Conservation (phyloP, 2,888 invertebrate genomes). For the Ochropleura plecta region DNA sequence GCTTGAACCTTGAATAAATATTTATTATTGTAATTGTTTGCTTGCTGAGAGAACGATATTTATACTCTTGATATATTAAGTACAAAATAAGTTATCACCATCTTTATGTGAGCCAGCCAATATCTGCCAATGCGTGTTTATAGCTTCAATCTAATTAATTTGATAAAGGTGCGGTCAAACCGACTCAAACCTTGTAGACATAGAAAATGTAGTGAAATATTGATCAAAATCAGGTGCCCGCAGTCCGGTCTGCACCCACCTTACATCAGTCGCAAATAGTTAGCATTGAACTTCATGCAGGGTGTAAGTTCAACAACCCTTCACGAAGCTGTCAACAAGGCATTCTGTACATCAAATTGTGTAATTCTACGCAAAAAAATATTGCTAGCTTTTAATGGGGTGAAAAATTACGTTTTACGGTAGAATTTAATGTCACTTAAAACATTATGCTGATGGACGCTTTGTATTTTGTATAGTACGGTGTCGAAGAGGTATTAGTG, state of each 20-base stretch:
- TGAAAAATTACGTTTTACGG: too few relatives aligned
- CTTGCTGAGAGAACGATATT: constrained; percentile 19
- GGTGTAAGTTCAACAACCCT: too few relatives aligned
- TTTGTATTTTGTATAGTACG: too few relatives aligned
- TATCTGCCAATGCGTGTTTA: not conserved
- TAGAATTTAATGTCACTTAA: too few relatives aligned
- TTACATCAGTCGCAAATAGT: not conserved
- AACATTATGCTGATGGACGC: too few relatives aligned
- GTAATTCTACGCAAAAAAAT: too few relatives aligned
- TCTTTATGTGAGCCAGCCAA: constrained; percentile 1
- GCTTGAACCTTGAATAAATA: constrained; percentile 31
- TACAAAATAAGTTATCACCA: constrained; percentile 41
- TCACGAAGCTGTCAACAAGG: too few relatives aligned
- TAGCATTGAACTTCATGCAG: not conserved
- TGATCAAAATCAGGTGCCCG: not conserved
- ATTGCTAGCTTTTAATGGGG: too few relatives aligned
- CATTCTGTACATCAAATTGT: too few relatives aligned
- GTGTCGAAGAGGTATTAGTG: too few relatives aligned
- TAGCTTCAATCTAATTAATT: not conserved
- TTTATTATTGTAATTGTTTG: constrained; percentile 43
- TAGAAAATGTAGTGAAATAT: not conserved
- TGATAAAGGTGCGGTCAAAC: not conserved
- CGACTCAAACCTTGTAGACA: not conserved
- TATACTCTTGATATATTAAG: constrained; percentile 48
- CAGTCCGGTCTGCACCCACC: not conserved